A percentile compares a stretch with the other conserved stretches of the same genome.
phyloP scores from a whole-genome alignment of 2,113 vertebrate genomes.

The Oostethus manadensis region DNA sequence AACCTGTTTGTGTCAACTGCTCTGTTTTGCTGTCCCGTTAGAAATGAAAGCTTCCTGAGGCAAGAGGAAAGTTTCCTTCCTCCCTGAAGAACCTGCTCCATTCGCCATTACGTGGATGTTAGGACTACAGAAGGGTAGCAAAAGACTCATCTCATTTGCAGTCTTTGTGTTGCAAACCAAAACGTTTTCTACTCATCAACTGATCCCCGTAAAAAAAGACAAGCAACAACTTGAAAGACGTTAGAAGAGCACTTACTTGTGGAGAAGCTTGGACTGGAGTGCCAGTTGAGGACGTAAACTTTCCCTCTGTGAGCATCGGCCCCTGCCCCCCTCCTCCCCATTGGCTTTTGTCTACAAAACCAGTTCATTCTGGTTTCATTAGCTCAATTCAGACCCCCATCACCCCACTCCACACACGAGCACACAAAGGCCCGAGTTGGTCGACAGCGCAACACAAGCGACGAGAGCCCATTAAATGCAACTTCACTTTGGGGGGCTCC shows the following conservation, averaged over 20 bases:
- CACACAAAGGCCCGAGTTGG: background rate
- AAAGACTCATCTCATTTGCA: no score
- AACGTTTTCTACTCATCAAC: no score
- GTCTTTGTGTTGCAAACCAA: no score
- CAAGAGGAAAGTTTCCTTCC: no score
- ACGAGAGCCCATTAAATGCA: slow-evolving; percentile 3
- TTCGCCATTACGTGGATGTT: no score
- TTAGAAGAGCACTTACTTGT: slow-evolving; percentile 3
- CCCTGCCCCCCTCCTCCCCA: background rate
- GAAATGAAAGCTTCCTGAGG: no score
- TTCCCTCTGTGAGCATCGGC: slow-evolving; percentile 6
- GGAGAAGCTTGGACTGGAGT: background rate
- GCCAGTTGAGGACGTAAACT: slow-evolving; percentile 2
- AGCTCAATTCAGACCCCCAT: slow-evolving; percentile 24
- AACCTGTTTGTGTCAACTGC: no score
- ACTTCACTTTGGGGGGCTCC: background rate
- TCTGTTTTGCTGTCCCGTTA: no score
- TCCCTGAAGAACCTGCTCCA: no score
- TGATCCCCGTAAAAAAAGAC: background rate
- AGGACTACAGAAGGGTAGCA: no score
- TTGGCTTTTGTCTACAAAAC: slow-evolving; percentile 39
- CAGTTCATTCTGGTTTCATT: slow-evolving; percentile 46
- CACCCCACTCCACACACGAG: slow-evolving; percentile 3
- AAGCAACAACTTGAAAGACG: background rate
- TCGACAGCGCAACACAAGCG: background rate